A percentile compares a stretch with the other conserved stretches of the same genome.
Conservation (phyloP, 2,888 invertebrate genomes). For the Sceliomorpha sp. region DNA sequence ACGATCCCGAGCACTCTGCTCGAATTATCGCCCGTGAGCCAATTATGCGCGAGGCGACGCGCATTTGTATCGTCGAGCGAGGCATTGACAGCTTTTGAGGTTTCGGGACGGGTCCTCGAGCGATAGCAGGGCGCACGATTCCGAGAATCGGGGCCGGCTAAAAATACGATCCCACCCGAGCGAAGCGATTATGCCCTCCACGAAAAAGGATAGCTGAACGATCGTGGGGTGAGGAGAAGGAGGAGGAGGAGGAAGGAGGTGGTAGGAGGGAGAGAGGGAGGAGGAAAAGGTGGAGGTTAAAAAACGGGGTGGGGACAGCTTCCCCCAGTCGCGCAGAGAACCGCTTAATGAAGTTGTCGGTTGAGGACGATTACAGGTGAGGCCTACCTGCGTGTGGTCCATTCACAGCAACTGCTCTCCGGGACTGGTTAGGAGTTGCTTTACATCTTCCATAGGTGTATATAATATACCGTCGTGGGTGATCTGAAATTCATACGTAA, state of each 20-base stretch:
- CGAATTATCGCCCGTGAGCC: slow-evolving; percentile 74
- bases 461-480: slow-evolving; percentile 43
- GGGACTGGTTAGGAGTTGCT: slow-evolving; percentile 74
- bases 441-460: slow-evolving; percentile 66
- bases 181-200: slow-evolving; percentile 74
- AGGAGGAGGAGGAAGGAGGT: no score
- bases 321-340: slow-evolving; percentile 58
- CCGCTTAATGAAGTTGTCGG: slow-evolving; percentile 79
- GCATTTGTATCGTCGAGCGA: slow-evolving; percentile 24
- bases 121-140: slow-evolving; percentile 68
- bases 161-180: slow-evolving; percentile 80
- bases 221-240: no score
- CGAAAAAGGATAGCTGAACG: slow-evolving; percentile 68
- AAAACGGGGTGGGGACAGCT: slow-evolving; percentile 48
- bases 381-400: slow-evolving; percentile 78
- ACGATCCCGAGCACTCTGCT: slow-evolving; percentile 70
- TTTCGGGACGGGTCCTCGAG: slow-evolving; percentile 48
- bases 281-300: slow-evolving; percentile 32
- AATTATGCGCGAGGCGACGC: slow-evolving; percentile 64
- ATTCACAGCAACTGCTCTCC: slow-evolving; percentile 69
- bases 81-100: slow-evolving; percentile 47
- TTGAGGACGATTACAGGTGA: slow-evolving; percentile 79
- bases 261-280: slow-evolving; percentile 54
- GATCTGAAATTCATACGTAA: slow-evolving; percentile 52
- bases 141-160: slow-evolving; percentile 75